Percentiles rank a stretch among this genome's conserved stretches.
phyloP scores from a whole-genome alignment of 2,888 invertebrate genomes.

The Notocelia uddmanniana region DNA sequence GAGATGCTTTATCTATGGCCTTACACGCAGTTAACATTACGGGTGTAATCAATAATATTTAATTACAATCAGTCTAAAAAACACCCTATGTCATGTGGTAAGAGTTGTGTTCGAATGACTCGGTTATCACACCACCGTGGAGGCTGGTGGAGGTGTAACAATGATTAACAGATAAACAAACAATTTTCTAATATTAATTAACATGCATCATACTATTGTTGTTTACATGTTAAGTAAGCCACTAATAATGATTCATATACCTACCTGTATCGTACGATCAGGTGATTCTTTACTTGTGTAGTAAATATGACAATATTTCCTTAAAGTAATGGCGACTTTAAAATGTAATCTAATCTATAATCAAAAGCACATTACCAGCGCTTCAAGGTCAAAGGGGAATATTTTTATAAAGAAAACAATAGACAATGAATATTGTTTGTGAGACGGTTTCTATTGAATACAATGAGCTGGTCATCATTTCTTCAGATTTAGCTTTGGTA shows the following conservation, averaged over 20 bases:
- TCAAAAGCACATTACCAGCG: no score
- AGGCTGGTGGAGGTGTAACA: background rate
- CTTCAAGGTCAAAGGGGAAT: background rate
- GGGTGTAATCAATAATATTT: background rate
- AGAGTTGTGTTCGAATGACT: background rate
- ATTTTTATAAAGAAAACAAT: background rate
- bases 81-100: background rate
- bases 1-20: background rate
- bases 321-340: background rate
- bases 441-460: no score
- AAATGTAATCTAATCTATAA: no score
- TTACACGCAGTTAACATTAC: no score
- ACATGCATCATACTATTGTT: conserved; percentile 29
- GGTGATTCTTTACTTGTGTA: background rate
- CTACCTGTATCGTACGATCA: background rate
- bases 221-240: background rate
- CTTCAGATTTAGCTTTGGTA: no score
- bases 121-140: background rate
- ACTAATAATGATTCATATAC: conserved; percentile 4
- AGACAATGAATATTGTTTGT: no score
- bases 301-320: background rate
- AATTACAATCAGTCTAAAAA: background rate
- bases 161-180: conserved; percentile 15
- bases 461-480: no score
- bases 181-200: conserved; percentile 23